phyloP scores from a whole-genome alignment of 1,140 invertebrate species.

The Eueides isabella region DNA sequence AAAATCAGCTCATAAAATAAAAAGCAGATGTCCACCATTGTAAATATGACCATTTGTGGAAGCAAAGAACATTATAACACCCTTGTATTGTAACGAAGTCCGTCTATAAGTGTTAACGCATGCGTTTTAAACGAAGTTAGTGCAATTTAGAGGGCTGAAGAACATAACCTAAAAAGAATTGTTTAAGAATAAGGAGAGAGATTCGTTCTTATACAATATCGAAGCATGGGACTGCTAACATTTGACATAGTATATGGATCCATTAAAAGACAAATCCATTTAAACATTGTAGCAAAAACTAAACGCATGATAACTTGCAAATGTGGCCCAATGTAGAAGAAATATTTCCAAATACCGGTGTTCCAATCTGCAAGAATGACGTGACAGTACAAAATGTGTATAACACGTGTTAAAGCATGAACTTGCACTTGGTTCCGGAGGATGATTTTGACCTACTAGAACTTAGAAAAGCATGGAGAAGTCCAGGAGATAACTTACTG shows the following conservation, averaged over 20 bases:
- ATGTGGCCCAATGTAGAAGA: conserved; percentile 6
- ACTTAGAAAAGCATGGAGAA: conserved; percentile 30
- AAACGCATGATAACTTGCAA: conserved; percentile 22
- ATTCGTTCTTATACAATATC: conserved; percentile 31
- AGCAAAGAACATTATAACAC: conserved; percentile 40
- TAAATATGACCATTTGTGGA: conserved; percentile 51
- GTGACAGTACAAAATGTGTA: conserved; percentile 6
- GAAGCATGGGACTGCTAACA: conserved; percentile 19
- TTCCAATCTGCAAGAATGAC: neutral
- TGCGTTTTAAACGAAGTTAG: conserved; percentile 36
- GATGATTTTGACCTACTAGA: conserved; percentile 10
- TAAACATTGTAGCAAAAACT: neutral
- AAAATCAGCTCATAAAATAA: conserved; percentile 5
- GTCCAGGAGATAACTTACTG: conserved; percentile 16
- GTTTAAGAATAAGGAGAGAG: neutral
- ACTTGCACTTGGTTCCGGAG: neutral
- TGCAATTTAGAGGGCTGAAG: conserved; percentile 24
- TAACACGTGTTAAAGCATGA: conserved; percentile 17
- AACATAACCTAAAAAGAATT: conserved; percentile 9
- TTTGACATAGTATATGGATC: neutral
- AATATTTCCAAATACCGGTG: neutral
- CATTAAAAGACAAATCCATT: neutral
- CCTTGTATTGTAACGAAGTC: conserved; percentile 40
- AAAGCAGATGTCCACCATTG: conserved; percentile 38
- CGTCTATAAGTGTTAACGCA: conserved; percentile 47